Conservation (phyloP, 2,888 invertebrate genomes). For the Cheilosia vulpina region DNA sequence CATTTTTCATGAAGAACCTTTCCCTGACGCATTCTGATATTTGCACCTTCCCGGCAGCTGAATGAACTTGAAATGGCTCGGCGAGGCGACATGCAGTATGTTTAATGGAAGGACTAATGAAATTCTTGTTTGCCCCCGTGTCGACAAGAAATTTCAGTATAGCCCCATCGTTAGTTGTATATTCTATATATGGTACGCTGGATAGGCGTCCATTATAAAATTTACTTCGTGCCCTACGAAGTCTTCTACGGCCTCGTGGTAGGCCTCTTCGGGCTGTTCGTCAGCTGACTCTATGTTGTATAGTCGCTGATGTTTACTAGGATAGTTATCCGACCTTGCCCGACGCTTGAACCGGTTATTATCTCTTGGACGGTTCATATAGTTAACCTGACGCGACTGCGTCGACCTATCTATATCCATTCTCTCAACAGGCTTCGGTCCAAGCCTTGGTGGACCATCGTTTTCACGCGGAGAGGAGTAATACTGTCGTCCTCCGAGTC, state of each 20-base stretch:
- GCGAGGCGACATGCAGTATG: too few relatives aligned
- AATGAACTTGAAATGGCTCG: too few relatives aligned
- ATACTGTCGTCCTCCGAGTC: neutral
- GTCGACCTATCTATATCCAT: conserved; percentile 7
- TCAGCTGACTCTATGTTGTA: neutral
- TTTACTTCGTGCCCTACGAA: too few relatives aligned
- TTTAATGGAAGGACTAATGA: too few relatives aligned
- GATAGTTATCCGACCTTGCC: conserved; percentile 12
- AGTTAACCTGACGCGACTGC: neutral
- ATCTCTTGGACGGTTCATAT: conserved; percentile 12
- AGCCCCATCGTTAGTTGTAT: too few relatives aligned
- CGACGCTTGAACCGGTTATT: conserved; percentile 3
- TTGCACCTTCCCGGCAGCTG: too few relatives aligned
- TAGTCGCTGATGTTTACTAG: conserved; percentile 4
- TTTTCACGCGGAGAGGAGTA: neutral
- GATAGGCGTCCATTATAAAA: too few relatives aligned
- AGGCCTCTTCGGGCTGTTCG: neutral
- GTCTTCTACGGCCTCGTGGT: neutral
- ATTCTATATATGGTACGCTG: too few relatives aligned
- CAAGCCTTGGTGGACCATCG: neutral
- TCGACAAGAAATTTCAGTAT: too few relatives aligned
- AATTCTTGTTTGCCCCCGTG: too few relatives aligned
- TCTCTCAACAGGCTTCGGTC: neutral
- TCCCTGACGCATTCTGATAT: too few relatives aligned
- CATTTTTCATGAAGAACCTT: too few relatives aligned